Conservation (phyloP, 2,888 invertebrate genomes). For the Cerceris rybyensis region DNA sequence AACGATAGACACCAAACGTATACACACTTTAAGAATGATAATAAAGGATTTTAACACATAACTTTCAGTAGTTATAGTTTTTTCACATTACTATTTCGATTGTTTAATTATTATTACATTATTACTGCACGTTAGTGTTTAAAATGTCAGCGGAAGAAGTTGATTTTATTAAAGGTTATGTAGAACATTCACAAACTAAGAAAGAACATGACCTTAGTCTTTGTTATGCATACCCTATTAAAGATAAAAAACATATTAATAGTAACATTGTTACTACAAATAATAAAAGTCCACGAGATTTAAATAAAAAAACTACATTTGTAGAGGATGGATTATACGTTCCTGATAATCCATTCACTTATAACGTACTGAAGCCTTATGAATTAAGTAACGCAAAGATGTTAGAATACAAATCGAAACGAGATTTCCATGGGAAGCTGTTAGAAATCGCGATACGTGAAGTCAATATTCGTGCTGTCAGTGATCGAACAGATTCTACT, state of each 20-base stretch:
- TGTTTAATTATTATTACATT: background rate
- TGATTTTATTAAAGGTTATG: constrained; percentile 63
- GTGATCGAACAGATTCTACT: constrained; percentile 50
- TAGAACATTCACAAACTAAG: constrained; percentile 37
- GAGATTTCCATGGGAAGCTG: constrained; percentile 67
- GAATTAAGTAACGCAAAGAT: constrained; percentile 55
- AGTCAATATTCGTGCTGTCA: constrained; percentile 64
- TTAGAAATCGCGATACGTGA: constrained; percentile 76
- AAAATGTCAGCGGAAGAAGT: constrained; percentile 36
- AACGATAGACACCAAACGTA: no score
- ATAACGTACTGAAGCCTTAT: constrained; percentile 71
- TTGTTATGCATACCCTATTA: constrained; percentile 61
- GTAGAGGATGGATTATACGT: constrained; percentile 73
- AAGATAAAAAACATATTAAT: constrained; percentile 34
- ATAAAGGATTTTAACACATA: no score
- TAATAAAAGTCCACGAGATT: constrained; percentile 35
- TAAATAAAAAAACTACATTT: constrained; percentile 5
- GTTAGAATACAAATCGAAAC: constrained; percentile 57
- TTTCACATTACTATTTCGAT: no score
- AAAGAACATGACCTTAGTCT: constrained; percentile 57
- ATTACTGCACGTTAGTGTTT: background rate
- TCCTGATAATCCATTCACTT: constrained; percentile 69
- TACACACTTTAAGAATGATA: no score
- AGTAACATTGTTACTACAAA: constrained; percentile 50
- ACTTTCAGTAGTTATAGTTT: no score